These are phyloP conservation scores for Limonius californicus DNA, from an alignment of 1,140 invertebrate species.

Conservation along the genomic window DNA sequence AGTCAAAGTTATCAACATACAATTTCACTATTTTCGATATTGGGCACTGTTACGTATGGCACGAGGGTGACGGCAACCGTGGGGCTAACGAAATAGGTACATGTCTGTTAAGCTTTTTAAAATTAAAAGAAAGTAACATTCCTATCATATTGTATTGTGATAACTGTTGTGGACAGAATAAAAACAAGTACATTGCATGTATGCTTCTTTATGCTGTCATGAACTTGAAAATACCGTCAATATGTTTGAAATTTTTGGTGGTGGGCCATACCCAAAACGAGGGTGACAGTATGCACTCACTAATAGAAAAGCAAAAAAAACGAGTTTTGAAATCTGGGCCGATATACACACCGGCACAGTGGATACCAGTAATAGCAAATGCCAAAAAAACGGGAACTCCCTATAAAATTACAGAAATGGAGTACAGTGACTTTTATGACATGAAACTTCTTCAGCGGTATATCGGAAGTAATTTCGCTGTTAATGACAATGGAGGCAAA, in stretches of 20 bases:
- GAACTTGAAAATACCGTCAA: constrained; percentile 33
- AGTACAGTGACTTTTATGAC: background rate
- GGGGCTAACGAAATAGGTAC: constrained; percentile 37
- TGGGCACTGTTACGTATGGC: constrained; percentile 36
- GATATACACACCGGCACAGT: constrained; percentile 28
- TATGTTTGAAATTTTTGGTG: constrained; percentile 47
- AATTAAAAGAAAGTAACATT: background rate
- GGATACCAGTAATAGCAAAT: constrained; percentile 20
- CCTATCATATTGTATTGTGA: background rate
- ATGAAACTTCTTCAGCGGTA: background rate
- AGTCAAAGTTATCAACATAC: constrained; percentile 34
- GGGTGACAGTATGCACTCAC: constrained; percentile 43
- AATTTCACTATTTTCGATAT: constrained; percentile 40
- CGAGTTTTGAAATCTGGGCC: constrained; percentile 38
- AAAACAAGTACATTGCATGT: constrained; percentile 33
- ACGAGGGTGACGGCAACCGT: constrained; percentile 30
- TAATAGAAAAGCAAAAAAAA: constrained; percentile 40
- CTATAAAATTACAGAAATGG: background rate
- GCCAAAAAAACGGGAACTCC: background rate
- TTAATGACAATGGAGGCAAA: background rate
- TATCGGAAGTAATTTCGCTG: background rate
- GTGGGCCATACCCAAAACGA: constrained; percentile 49
- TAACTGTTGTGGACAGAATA: constrained; percentile 15
- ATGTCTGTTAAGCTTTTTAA: constrained; percentile 32
- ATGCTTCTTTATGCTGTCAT: constrained; percentile 37